Evolutionary conservation across 2,113 vertebrate species (phyloP).

Genomic region (Felis chaus): DNA sequence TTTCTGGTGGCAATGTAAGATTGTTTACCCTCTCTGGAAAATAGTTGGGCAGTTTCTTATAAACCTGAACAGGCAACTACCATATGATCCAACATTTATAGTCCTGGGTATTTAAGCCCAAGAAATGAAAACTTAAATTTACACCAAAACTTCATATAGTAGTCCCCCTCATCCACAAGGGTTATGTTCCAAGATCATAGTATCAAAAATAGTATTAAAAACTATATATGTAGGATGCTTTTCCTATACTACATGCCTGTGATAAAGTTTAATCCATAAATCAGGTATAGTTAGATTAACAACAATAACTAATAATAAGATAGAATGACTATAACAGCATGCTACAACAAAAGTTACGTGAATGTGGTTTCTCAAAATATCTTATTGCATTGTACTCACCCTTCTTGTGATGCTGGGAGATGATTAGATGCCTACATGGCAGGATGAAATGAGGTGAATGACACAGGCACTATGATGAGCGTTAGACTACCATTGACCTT

Average conservation of each 20-base stretch:
- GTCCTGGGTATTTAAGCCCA: not conserved
- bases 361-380: not conserved
- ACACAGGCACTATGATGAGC: not conserved
- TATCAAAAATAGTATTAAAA: not conserved
- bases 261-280: not conserved
- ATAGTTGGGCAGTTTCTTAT: not conserved
- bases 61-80: not conserved
- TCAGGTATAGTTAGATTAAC: not conserved
- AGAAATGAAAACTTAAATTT: slow-evolving; percentile 13
- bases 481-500: not conserved
- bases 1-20: not conserved
- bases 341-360: not conserved
- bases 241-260: not conserved
- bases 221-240: not conserved
- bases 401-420: not conserved
- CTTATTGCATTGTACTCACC: not conserved
- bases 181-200: not conserved
- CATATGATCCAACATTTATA: not conserved
- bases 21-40: not conserved
- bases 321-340: not conserved
- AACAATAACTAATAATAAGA: not conserved
- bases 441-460: not conserved
- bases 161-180: not conserved
- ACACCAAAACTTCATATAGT: not conserved
- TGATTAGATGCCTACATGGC: not conserved